Evolutionary conservation across 1,140 invertebrate genomes (phyloP).

Genomic region (Papilio polytes): DNA sequence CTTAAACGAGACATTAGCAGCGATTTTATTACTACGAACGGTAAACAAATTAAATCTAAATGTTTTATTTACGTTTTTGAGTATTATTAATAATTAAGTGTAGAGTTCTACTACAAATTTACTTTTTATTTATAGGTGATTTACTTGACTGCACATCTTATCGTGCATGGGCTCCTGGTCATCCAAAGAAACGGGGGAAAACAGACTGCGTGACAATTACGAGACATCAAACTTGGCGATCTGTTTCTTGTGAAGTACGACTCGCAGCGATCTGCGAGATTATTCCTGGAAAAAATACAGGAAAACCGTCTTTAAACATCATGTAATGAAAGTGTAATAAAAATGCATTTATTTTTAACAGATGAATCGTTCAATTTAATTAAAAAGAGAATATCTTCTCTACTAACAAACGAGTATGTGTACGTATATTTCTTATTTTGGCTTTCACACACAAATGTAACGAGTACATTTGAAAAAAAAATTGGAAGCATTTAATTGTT

Average conservation of each 20-base stretch:
- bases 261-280: conserved; percentile 86
- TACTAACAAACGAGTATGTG: no score
- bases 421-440: no score
- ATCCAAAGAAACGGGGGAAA: conserved; percentile 81
- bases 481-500: no score
- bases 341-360: background rate
- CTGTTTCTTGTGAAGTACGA: conserved; percentile 79
- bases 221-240: conserved; percentile 83
- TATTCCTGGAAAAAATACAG: conserved; percentile 59
- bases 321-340: background rate
- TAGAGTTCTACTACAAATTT: background rate
- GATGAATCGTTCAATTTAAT: background rate
- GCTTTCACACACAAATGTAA: no score
- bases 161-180: conserved; percentile 87
- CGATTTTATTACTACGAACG: conserved; percentile 53
- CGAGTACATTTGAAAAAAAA: no score
- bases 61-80: background rate
- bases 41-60: conserved; percentile 43
- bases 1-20: conserved; percentile 69
- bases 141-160: conserved; percentile 85
- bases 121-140: conserved; percentile 70
- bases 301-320: background rate
- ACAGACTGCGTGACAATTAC: conserved; percentile 85
- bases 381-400: background rate
- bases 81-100: background rate